A percentile compares a stretch with the other conserved stretches of the same genome.
Evolutionary conservation across 2,113 vertebrate genomes (phyloP).

Genomic region (Nesogale talazaci): DNA sequence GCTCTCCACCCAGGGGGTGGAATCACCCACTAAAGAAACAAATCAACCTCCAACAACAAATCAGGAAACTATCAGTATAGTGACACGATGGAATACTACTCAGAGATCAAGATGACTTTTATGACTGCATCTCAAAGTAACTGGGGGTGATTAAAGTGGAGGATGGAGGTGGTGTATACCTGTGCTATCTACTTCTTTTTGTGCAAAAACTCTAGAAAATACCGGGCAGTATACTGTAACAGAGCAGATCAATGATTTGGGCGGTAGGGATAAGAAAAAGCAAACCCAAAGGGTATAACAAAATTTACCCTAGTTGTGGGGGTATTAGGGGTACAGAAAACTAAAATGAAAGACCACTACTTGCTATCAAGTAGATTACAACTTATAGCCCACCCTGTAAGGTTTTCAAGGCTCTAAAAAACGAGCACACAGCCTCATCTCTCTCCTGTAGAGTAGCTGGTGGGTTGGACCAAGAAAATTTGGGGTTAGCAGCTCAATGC

Average conservation of each 20-base stretch:
- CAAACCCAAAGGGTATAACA: not conserved
- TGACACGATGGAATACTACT: not conserved
- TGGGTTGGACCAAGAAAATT: too few relatives aligned
- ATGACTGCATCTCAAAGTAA: not conserved
- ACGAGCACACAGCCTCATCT: too few relatives aligned
- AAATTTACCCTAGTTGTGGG: not conserved
- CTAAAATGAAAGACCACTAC: too few relatives aligned
- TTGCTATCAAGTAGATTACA: too few relatives aligned
- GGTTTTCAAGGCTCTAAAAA: too few relatives aligned
- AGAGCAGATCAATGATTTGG: not conserved
- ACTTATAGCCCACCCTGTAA: too few relatives aligned
- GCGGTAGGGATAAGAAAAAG: not conserved
- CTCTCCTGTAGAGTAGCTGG: too few relatives aligned
- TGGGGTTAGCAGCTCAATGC: too few relatives aligned
- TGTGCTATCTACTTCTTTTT: not conserved
- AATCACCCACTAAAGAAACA: not conserved
- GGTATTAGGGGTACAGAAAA: not conserved
- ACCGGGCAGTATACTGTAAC: not conserved
- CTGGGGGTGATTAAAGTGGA: too few relatives aligned
- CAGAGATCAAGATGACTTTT: not conserved
- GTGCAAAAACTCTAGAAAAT: constrained; percentile 12
- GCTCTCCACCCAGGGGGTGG: too few relatives aligned
- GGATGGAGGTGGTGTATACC: not conserved
- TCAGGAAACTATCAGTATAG: too few relatives aligned
- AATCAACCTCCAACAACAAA: not conserved